These are phyloP conservation scores for Chroicocephalus ridibundus DNA, from an alignment of 2,113 vertebrate species.

Conservation along the genomic window DNA sequence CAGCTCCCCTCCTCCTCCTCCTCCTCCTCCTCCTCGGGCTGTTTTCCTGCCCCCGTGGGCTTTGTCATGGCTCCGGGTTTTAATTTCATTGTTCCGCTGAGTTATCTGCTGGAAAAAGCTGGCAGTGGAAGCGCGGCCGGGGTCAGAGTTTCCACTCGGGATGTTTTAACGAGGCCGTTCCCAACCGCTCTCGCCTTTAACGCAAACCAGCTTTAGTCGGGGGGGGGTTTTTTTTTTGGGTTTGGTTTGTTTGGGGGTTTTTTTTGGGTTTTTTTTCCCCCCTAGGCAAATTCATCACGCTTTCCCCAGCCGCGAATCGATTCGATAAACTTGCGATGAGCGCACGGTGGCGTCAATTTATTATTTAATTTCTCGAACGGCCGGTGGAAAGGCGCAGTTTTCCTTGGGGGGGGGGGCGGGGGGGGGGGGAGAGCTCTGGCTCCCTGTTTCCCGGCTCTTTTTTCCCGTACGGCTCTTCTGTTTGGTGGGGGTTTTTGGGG, in stretches of 20 bases:
- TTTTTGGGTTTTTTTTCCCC: too few relatives aligned
- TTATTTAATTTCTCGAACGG: too few relatives aligned
- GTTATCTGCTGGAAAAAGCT: background rate
- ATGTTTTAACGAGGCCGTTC: background rate
- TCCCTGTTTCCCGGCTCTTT: background rate
- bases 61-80: background rate
- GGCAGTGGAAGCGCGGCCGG: background rate
- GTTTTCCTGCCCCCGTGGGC: background rate
- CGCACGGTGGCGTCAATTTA: too few relatives aligned
- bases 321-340: background rate
- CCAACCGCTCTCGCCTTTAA: background rate
- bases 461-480: fast-evolving
- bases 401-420: too few relatives aligned
- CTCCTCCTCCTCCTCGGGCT: background rate
- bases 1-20: too few relatives aligned
- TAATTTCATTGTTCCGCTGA: conserved; percentile 33
- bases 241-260: too few relatives aligned
- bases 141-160: background rate
- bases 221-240: too few relatives aligned
- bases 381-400: too few relatives aligned
- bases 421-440: too few relatives aligned
- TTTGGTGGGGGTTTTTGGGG: background rate
- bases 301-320: background rate
- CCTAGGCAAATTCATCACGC: background rate
- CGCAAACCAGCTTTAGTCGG: background rate